These are phyloP conservation scores for Rhinichthys klamathensis DNA, from an alignment of 2,113 vertebrate species.

Conservation along the genomic window DNA sequence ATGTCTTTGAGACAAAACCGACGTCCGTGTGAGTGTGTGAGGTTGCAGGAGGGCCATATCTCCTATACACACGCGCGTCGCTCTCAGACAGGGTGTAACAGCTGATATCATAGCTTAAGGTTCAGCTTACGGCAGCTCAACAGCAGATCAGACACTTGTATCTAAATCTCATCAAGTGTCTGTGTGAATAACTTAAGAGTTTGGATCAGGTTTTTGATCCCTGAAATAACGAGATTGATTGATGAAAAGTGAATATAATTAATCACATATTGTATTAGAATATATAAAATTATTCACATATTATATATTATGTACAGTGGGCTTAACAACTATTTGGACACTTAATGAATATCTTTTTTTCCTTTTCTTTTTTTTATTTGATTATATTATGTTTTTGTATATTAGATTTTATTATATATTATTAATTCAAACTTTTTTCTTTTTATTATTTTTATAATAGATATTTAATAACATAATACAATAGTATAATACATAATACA, in stretches of 20 bases:
- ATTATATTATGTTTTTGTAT: neutral
- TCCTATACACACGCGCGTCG: no score
- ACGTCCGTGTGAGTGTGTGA: neutral
- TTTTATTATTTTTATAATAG: no score
- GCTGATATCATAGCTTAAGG: neutral
- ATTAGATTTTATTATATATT: neutral
- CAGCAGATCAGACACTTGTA: neutral
- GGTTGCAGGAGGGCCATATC: neutral
- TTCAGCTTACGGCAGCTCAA: neutral
- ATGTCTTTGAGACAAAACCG: neutral
- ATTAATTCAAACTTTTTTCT: neutral
- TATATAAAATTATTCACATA: neutral
- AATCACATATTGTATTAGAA: neutral
- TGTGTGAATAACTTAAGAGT: neutral
- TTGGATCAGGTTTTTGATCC: neutral
- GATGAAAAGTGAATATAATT: neutral
- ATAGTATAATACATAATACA: no score
- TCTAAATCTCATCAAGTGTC: neutral
- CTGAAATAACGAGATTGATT: neutral
- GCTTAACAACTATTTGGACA: neutral
- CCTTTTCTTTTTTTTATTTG: neutral
- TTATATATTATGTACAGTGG: neutral
- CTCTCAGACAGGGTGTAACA: neutral
- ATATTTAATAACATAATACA: no score
- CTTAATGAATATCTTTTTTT: no score